Conservation (phyloP, 2,113 vertebrate genomes). For the Labrus mixtus region DNA sequence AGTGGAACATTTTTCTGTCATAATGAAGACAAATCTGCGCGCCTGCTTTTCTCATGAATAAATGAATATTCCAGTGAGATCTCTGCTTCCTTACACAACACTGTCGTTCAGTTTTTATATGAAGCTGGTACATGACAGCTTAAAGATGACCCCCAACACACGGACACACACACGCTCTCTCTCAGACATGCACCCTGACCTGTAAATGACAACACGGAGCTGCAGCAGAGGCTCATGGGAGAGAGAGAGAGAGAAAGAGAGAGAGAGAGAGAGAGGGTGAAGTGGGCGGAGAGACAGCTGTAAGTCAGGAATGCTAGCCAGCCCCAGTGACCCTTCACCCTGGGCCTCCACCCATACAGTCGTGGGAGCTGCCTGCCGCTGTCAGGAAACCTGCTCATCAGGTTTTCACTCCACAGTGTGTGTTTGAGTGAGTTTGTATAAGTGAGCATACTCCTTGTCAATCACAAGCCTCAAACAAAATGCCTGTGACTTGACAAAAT, state of each 20-base stretch:
- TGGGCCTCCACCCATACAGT: constrained; percentile 65
- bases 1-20: not conserved
- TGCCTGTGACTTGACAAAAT: not conserved
- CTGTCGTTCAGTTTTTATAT: constrained; percentile 13
- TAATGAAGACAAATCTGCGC: not conserved
- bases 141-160: constrained; percentile 4
- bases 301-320: constrained; percentile 62
- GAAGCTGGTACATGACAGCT: not conserved
- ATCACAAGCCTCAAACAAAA: constrained; percentile 1
- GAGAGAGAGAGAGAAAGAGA: not conserved
- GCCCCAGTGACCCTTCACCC: constrained; percentile 69
- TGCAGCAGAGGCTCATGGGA: constrained; percentile 34
- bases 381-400: constrained; percentile 64
- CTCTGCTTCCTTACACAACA: not conserved
- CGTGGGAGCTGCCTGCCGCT: constrained; percentile 67
- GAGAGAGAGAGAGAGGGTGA: not conserved
- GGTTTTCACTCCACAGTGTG: constrained; percentile 52
- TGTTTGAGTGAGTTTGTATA: not conserved
- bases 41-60: not conserved
- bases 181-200: constrained; percentile 27
- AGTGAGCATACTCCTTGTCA: not conserved
- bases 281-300: constrained; percentile 57
- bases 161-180: not conserved
- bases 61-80: constrained; percentile 6
- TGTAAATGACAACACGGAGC: constrained; percentile 48